Evolutionary conservation across 2,113 vertebrate species (phyloP).

Genomic region (Corvus moneduloides): DNA sequence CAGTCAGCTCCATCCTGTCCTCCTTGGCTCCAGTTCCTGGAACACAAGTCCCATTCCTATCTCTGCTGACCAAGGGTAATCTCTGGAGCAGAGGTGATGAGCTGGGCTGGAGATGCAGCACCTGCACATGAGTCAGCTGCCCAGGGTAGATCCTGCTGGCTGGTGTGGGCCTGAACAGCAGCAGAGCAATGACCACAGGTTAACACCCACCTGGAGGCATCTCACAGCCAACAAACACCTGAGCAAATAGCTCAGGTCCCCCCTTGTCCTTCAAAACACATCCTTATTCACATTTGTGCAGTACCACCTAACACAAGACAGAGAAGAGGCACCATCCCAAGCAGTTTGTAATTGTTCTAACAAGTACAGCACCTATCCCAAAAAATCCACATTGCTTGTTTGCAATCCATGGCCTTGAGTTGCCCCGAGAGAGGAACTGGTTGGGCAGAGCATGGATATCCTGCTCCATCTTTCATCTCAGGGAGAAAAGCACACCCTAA

Average conservation of each 20-base stretch:
- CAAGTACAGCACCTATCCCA: background rate
- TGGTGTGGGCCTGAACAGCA: background rate
- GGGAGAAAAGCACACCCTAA: background rate
- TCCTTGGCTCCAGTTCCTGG: background rate
- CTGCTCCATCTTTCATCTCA: background rate
- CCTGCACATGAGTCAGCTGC: background rate
- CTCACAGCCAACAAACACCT: background rate
- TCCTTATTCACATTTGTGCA: background rate
- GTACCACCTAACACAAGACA: background rate
- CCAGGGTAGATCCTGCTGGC: background rate
- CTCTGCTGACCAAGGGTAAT: background rate
- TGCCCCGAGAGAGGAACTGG: fast-evolving
- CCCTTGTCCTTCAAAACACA: background rate
- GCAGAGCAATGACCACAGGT: background rate
- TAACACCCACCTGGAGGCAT: background rate
- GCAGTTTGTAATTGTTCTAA: background rate
- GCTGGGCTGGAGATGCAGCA: background rate
- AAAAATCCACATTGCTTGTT: background rate
- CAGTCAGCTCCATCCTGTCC: background rate
- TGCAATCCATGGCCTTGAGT: background rate
- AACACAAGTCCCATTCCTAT: background rate
- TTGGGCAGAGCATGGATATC: background rate
- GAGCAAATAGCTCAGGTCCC: background rate
- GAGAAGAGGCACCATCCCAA: background rate
- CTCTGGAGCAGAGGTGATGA: background rate